phyloP scores from a whole-genome alignment of 2,888 invertebrate genomes.

The Meteorus colon region DNA sequence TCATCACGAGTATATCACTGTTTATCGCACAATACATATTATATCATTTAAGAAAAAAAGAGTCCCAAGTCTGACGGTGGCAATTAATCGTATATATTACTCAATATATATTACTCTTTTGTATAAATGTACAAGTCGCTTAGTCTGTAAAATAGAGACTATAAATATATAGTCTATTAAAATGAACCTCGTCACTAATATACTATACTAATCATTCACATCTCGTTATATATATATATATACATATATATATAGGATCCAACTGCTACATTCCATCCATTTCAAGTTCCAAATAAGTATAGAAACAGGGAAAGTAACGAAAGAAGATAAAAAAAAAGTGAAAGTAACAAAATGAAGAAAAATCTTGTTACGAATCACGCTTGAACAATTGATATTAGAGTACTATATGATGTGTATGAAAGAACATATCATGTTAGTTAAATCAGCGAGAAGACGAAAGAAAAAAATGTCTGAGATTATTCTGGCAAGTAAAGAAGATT shows the following conservation, averaged over 20 bases:
- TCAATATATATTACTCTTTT: slow-evolving; percentile 59
- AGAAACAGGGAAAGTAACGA: not conserved
- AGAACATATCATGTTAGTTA: not conserved
- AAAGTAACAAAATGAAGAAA: not conserved
- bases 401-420: not conserved
- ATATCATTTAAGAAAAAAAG: slow-evolving; percentile 5
- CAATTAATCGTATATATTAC: slow-evolving; percentile 7
- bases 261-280: not conserved
- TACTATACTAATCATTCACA: not conserved
- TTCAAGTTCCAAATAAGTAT: not conserved
- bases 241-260: not conserved
- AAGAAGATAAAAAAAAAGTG: not conserved
- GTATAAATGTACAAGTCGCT: slow-evolving; percentile 66
- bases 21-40: not conserved
- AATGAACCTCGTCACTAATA: slow-evolving; percentile 32
- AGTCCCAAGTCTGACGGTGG: slow-evolving; percentile 14
- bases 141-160: slow-evolving; percentile 35
- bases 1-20: not conserved
- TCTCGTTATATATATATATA: not conserved
- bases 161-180: slow-evolving; percentile 60
- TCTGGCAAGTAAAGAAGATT: slow-evolving; percentile 47
- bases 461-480: slow-evolving; percentile 36
- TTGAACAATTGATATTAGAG: not conserved
- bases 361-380: not conserved
- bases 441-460: not conserved